Conservation (phyloP, 1,140 invertebrate species). For the Drosophila mauritiana region DNA sequence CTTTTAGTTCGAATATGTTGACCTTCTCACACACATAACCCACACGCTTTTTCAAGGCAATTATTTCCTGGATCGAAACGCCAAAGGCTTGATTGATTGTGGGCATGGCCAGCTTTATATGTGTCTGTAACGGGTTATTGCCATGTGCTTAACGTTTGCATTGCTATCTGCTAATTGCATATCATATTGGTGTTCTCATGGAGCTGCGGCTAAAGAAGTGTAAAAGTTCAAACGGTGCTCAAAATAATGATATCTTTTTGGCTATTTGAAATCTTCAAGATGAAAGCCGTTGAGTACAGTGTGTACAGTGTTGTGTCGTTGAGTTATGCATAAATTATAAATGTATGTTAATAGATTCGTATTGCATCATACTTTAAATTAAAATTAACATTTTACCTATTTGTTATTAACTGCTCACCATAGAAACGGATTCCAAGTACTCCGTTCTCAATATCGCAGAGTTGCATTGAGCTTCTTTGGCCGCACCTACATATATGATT, state of each 20-base stretch:
- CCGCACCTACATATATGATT: not conserved
- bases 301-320: too few relatives aligned
- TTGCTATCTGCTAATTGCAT: conserved; percentile 4
- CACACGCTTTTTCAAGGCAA: not conserved
- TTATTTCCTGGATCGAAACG: conserved; percentile 9
- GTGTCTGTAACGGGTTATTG: conserved; percentile 10
- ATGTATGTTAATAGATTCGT: too few relatives aligned
- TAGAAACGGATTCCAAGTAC: too few relatives aligned
- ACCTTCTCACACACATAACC: conserved; percentile 1
- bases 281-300: too few relatives aligned
- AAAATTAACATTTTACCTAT: too few relatives aligned
- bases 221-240: not conserved
- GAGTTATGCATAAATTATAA: too few relatives aligned
- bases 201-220: not conserved
- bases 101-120: conserved; percentile 47
- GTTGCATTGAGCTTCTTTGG: not conserved
- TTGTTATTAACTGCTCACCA: too few relatives aligned
- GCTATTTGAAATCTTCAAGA: not conserved
- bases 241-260: not conserved
- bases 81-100: conserved; percentile 44
- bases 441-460: too few relatives aligned
- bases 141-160: conserved; percentile 33
- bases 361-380: too few relatives aligned
- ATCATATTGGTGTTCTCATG: not conserved
- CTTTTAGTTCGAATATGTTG: conserved; percentile 8